Evolutionary conservation across 2,888 invertebrate species (phyloP).

Genomic region (Dryomyza anilis): DNA sequence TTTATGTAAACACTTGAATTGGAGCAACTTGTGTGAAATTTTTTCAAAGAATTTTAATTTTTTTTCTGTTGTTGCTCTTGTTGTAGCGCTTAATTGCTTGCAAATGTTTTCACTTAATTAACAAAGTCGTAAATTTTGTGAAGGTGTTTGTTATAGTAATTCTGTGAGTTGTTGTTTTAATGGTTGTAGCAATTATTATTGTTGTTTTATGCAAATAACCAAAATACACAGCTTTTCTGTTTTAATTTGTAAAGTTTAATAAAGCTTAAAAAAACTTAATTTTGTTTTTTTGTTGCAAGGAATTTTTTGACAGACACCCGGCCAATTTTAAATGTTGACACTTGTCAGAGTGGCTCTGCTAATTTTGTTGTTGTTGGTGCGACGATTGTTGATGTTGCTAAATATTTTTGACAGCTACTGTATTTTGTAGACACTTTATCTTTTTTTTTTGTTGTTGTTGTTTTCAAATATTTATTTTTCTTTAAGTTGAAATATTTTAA

Average conservation of each 20-base stretch:
- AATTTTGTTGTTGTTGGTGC: neutral
- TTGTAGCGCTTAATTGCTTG: constrained; percentile 19
- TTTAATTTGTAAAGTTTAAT: too few species aligned
- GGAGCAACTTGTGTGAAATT: constrained; percentile 12
- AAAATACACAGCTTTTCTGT: too few species aligned
- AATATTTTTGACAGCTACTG: constrained; percentile 7
- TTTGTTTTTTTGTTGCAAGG: neutral
- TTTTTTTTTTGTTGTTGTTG: neutral
- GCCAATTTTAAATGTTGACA: neutral
- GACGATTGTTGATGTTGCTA: neutral
- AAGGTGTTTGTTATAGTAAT: too few species aligned
- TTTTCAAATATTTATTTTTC: neutral
- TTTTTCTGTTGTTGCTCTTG: too few species aligned
- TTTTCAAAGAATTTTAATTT: too few species aligned
- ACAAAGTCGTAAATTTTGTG: constrained; percentile 16
- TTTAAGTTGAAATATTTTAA: neutral
- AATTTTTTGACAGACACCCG: neutral
- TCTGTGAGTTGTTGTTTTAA: too few species aligned
- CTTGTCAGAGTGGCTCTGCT: neutral
- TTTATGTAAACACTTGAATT: constrained; percentile 24
- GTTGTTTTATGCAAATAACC: too few species aligned
- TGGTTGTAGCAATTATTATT: too few species aligned
- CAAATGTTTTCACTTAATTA: constrained; percentile 23
- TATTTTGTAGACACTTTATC: constrained; percentile 10
- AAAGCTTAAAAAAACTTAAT: too few species aligned